Base-by-base conservation (phyloP, 2,888 invertebrate species). In the Cephus spinipes region DNA sequence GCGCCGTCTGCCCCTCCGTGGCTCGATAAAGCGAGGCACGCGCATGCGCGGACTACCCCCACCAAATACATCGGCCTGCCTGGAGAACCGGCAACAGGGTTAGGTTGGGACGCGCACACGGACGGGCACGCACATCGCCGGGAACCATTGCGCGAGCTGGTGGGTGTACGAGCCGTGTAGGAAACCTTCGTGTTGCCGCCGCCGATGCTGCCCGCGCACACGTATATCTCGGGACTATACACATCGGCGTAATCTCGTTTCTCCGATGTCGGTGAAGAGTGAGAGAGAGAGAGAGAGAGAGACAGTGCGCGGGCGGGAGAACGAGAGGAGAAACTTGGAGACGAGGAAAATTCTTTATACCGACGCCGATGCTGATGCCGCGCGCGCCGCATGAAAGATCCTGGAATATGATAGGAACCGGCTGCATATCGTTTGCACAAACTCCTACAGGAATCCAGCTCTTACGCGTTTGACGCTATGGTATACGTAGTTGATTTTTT, bases 21-120 rank as follows among this genome's bases (percentile, higher is more conserved):
- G 79, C 76, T 76, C 76, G 75, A 73, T 75, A 78, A 75, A 35
- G 73, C 36, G 40, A 15, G 33, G 73, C 69, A 36, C 68, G 78
- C 83, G 83, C 82, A 82, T 79, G 81, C 81, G 81, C 77, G 36
- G 77, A n/a, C 75, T 69, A 32, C 33, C 73, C 40, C 69, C 77
- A 68, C 75, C 68, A 69, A 35, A 32, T 68, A 30, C 69, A 79
- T 79, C 79, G 80, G 80, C 80, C 76, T 79, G 84, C 78, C 85
- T 85, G 88, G 86, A 89, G 88, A 89, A 89, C 89, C 89, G 89
- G 89, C 89, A 87, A 85, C 85, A 84, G 86, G 86, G 89, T 89
- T 86, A 86, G 85, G 85, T 86, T 87, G 81, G 86, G 82, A 86
- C 87, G 84, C 84, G 84, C 87, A 87, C 87, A 71, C 71, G 32